Base-by-base conservation (phyloP, 2,113 vertebrate species). In the Monopterus albus region DNA sequence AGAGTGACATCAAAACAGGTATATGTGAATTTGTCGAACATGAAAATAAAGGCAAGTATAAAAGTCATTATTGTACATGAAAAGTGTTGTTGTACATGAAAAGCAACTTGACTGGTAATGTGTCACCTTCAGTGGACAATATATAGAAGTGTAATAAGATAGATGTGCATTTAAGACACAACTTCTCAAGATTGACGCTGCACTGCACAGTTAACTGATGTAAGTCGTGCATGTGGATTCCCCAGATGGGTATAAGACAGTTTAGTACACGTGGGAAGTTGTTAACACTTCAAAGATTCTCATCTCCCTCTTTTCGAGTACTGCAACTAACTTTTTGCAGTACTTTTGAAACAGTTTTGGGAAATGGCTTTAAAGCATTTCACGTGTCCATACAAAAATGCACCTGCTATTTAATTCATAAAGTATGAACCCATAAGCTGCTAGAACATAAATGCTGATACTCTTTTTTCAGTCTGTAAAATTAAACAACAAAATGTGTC, bases 271-370 rank as follows among this genome's bases (percentile, higher is more conserved):
- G 7, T 5, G 39, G 15, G 46, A 60, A 58, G 35, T 46, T 15
- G 18, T 47, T 75, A 2, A 28, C 40, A 58, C 52, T 42, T 83
- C 39, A 78, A 75, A 71, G 10, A 17, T 52, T 46, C n/a, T 33
- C 2, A n/a, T 13, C 26, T 53, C 13, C 25, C 26, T 46, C 7
- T 11, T 21, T 47, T 26, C 13, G 12, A 35, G 53, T 45, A 8
- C 23, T 55, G 3, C 29, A 72, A 55, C 35, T 2, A 9, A 0
- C n/a, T 25, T 65, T 46, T 20, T 49, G 17, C 25, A 51, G 1
- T 2, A 23, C 12, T 29, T 51, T 21, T 46, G 5, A 36, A 49
- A 58, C 8, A 5, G n/a, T 18, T 53, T 31, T 21, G 6, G 50
- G 17, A 60, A 31, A 42, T 40, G 1, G 13, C 18, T 58, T 57